These are phyloP conservation scores for Harpagifer antarcticus DNA, from an alignment of 2,797 vertebrate genomes.

Conservation along the genomic window DNA sequence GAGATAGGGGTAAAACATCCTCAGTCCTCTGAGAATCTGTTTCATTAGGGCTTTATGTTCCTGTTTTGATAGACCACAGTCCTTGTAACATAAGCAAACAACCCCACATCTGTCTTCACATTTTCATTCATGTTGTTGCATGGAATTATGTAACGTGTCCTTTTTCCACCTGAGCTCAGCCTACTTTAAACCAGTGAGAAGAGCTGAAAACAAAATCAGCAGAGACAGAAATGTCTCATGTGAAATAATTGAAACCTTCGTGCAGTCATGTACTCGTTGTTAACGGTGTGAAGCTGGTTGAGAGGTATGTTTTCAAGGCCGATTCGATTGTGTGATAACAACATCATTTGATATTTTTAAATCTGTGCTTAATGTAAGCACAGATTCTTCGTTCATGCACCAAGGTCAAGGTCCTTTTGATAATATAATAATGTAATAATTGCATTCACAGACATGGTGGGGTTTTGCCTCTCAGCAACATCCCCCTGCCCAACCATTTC, in stretches of 20 bases:
- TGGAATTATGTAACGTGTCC: background rate
- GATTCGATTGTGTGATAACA: conserved; percentile 6
- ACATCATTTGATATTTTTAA: conserved; percentile 22
- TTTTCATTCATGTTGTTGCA: background rate
- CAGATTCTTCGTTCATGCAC: conserved; percentile 46
- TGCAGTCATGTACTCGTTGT: background rate
- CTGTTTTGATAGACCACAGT: background rate
- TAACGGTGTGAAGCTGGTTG: background rate
- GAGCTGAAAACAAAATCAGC: background rate
- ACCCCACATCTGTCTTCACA: background rate
- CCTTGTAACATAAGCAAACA: background rate
- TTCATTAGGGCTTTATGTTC: background rate
- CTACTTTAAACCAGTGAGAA: background rate
- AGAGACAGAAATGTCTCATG: too few relatives aligned
- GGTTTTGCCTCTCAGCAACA: conserved; percentile 63
- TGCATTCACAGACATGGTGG: conserved; percentile 73
- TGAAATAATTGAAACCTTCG: conserved; percentile 4
- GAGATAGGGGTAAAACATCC: background rate
- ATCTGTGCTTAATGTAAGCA: conserved; percentile 36
- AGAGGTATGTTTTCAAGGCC: conserved; percentile 16
- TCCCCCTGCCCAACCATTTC: conserved; percentile 64
- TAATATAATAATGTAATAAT: too few relatives aligned
- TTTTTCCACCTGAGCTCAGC: background rate
- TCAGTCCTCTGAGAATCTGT: background rate
- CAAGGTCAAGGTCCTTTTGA: conserved; percentile 59